A percentile compares a stretch with the other conserved stretches of the same genome.
Evolutionary conservation across 2,888 invertebrate species (phyloP).

Genomic region (Nomada ruficornis): DNA sequence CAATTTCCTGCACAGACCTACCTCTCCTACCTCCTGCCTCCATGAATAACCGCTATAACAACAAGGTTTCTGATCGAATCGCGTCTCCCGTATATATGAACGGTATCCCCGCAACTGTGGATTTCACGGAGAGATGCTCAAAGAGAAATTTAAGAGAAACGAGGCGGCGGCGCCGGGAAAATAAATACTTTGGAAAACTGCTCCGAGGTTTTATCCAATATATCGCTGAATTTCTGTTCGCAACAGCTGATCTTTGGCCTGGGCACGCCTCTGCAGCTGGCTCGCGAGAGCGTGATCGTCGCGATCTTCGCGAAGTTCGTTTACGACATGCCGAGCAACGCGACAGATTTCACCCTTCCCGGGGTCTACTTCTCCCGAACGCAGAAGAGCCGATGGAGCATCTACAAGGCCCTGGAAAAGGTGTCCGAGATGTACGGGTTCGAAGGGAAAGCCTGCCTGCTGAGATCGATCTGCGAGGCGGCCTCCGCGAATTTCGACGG

Average conservation of each 20-base stretch:
- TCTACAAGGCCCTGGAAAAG: slow-evolving; percentile 88
- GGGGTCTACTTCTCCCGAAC: slow-evolving; percentile 74
- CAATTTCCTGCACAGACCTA: slow-evolving; percentile 62
- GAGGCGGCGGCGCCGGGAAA: not conserved
- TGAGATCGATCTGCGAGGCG: slow-evolving; percentile 91
- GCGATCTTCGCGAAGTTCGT: slow-evolving; percentile 83
- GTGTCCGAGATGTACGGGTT: slow-evolving; percentile 84
- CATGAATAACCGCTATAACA: slow-evolving; percentile 68
- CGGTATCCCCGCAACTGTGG: slow-evolving; percentile 6
- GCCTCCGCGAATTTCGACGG: slow-evolving; percentile 89
- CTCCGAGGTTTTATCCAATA: not conserved
- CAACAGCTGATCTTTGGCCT: slow-evolving; percentile 83
- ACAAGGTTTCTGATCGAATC: slow-evolving; percentile 68
- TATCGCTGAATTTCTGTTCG: not conserved
- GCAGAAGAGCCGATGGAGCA: slow-evolving; percentile 85
- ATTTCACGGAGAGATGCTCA: slow-evolving; percentile 15
- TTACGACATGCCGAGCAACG: slow-evolving; percentile 82
- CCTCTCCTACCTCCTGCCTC: not conserved
- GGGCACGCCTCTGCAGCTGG: slow-evolving; percentile 83
- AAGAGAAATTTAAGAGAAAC: not conserved
- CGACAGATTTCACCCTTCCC: slow-evolving; percentile 81
- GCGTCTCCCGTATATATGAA: slow-evolving; percentile 14
- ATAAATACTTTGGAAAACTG: not conserved
- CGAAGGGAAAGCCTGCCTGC: slow-evolving; percentile 87
- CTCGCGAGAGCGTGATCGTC: slow-evolving; percentile 82